Conservation (phyloP, 92 coral and sea anemone species). For the Epizoanthus illoricatus region DNA sequence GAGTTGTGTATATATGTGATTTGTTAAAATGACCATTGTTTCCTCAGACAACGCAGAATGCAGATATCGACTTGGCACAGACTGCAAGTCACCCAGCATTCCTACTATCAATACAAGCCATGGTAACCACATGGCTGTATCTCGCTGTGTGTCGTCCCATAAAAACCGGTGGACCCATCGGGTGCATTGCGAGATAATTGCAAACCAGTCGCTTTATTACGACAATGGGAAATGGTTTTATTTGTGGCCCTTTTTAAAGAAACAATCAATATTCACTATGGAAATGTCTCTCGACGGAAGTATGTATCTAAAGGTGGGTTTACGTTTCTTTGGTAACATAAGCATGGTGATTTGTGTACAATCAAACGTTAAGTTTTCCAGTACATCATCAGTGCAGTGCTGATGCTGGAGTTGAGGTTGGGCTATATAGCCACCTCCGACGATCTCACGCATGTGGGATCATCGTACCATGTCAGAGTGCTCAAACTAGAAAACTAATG, state of each 20-base stretch:
- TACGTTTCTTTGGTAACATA: too few relatives aligned
- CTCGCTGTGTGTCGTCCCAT: not conserved
- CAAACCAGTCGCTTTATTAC: not conserved
- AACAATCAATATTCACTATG: not conserved
- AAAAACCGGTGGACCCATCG: not conserved
- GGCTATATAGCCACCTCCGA: too few relatives aligned
- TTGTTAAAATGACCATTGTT: not conserved
- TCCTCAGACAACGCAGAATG: not conserved
- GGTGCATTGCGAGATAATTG: not conserved
- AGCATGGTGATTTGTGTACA: too few relatives aligned
- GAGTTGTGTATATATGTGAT: too few relatives aligned
- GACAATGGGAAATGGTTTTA: slow-evolving; percentile 20
- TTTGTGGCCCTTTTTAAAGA: not conserved
- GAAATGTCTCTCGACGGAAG: not conserved
- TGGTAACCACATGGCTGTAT: not conserved
- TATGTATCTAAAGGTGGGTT: not conserved
- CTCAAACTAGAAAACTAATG: too few relatives aligned
- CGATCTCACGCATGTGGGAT: too few relatives aligned
- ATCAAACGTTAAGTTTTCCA: too few relatives aligned
- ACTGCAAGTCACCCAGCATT: slow-evolving; percentile 15
- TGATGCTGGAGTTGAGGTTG: too few relatives aligned
- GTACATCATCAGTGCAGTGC: too few relatives aligned
- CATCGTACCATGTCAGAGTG: too few relatives aligned
- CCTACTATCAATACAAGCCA: not conserved
- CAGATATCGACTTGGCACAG: slow-evolving; percentile 10